phyloP scores from a whole-genome alignment of 2,888 invertebrate species.

The Cephus spinipes region DNA sequence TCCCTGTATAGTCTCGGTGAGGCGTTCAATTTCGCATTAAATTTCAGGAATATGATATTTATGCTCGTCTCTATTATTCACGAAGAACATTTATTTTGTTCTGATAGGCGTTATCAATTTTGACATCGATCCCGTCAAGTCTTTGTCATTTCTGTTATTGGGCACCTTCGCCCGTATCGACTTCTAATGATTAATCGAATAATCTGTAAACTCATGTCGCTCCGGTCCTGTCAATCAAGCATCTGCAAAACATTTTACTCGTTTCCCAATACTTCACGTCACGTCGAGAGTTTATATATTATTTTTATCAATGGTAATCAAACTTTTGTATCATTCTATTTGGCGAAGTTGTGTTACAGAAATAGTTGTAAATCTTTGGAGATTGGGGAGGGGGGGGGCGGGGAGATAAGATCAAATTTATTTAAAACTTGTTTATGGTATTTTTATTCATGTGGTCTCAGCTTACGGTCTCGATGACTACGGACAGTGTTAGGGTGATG shows the following conservation, averaged over 20 bases:
- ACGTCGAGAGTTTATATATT: not conserved
- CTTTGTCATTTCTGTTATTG: not conserved
- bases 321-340: not conserved
- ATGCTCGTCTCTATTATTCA: not conserved
- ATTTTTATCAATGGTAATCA: not conserved
- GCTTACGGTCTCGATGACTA: not conserved
- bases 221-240: not conserved
- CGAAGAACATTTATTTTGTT: not conserved
- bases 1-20: not conserved
- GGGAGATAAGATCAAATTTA: not conserved
- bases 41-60: not conserved
- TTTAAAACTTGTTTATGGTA: not conserved
- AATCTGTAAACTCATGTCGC: not conserved
- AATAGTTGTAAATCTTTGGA: not conserved
- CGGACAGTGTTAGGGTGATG: not conserved
- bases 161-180: not conserved
- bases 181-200: not conserved
- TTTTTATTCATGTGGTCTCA: not conserved
- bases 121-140: not conserved
- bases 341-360: no score
- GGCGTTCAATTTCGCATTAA: not conserved
- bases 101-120: not conserved
- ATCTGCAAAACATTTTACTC: not conserved
- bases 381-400: no score
- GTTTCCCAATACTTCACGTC: not conserved